These are phyloP conservation scores for Willisornis vidua DNA, from an alignment of 2,113 vertebrate genomes.

Conservation along the genomic window DNA sequence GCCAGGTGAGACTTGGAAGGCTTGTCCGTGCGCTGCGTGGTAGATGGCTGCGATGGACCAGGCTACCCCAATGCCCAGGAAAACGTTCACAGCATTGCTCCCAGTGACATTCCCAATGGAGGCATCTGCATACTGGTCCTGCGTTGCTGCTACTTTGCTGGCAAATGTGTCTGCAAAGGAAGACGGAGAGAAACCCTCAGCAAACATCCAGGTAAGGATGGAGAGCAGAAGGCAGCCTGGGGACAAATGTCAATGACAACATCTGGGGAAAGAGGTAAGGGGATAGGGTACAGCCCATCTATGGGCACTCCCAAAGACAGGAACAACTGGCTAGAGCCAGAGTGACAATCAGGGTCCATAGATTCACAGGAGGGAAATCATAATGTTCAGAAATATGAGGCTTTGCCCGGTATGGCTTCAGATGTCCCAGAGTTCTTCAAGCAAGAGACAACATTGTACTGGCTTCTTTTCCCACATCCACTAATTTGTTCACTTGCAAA, in stretches of 20 bases:
- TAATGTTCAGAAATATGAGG: background rate
- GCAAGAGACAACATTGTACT: background rate
- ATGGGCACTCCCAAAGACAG: background rate
- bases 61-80: constrained; percentile 95
- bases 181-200: background rate
- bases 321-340: background rate
- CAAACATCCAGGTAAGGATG: background rate
- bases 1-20: constrained; percentile 89
- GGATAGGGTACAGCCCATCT: background rate
- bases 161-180: constrained; percentile 89
- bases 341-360: background rate
- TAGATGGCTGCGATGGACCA: constrained; percentile 97
- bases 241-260: background rate
- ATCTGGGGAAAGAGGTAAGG: too few species aligned
- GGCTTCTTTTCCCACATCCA: background rate
- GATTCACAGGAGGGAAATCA: background rate
- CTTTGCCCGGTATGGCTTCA: background rate
- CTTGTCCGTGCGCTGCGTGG: constrained; percentile 79
- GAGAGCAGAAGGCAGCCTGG: background rate
- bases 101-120: constrained; percentile 98
- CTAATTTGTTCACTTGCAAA: background rate
- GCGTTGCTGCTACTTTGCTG: constrained; percentile 93
- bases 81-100: constrained; percentile 97
- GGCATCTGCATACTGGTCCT: constrained; percentile 96
- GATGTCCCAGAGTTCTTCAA: background rate